phyloP scores from a whole-genome alignment of 1,140 invertebrate genomes.

The Choristoneura fumiferana region DNA sequence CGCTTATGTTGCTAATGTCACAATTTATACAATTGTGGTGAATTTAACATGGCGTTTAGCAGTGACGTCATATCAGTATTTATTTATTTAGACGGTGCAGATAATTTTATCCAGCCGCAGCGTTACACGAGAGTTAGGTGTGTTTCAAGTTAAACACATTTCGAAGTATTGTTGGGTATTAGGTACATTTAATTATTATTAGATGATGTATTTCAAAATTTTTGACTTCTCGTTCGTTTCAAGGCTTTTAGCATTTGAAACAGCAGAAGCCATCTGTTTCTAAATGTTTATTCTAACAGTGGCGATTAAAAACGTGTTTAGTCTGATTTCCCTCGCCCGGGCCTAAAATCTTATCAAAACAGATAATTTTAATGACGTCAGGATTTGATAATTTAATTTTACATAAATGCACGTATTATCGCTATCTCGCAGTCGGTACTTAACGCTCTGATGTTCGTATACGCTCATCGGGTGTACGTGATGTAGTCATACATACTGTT shows the following conservation, averaged over 20 bases:
- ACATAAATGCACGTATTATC: constrained; percentile 64
- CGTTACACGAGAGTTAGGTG: no score
- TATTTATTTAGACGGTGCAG: no score
- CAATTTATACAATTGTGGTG: no score
- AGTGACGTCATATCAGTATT: no score
- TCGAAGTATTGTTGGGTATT: neutral
- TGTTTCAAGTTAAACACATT: no score
- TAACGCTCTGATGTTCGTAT: constrained; percentile 16
- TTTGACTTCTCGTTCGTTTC: neutral
- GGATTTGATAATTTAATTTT: constrained; percentile 54
- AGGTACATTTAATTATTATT: constrained; percentile 5
- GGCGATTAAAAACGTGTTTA: constrained; percentile 53
- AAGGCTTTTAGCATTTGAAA: constrained; percentile 5
- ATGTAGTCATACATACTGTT: constrained; percentile 2
- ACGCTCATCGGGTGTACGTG: constrained; percentile 4
- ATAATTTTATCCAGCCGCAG: no score
- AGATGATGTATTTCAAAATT: constrained; percentile 7
- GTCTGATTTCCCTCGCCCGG: constrained; percentile 37
- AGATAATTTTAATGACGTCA: constrained; percentile 57
- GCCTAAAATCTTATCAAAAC: constrained; percentile 56
- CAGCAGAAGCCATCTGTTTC: constrained; percentile 17
- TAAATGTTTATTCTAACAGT: constrained; percentile 31
- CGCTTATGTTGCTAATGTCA: constrained; percentile 10
- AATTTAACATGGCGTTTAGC: no score
- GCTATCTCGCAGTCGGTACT: constrained; percentile 30